Evolutionary conservation across 2,888 invertebrate species (phyloP).

Genomic region (Mongoloraphidia duomilia): DNA sequence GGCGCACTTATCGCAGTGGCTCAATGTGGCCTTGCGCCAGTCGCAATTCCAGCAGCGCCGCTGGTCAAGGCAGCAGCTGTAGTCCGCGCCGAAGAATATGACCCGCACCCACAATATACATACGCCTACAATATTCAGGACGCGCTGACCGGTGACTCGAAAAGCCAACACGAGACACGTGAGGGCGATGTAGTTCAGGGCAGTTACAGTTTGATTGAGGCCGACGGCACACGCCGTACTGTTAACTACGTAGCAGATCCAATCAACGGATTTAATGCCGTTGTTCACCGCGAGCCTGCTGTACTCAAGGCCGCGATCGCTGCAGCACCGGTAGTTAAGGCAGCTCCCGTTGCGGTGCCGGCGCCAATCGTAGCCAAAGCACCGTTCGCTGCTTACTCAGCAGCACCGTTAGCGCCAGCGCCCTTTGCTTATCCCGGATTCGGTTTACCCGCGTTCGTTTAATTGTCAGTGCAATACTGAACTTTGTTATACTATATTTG

Average conservation of each 20-base stretch:
- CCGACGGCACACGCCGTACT: conserved; percentile 44
- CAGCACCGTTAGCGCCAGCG: conserved; percentile 5
- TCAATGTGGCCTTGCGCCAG: conserved; percentile 16
- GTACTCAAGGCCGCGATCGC: conserved; percentile 32
- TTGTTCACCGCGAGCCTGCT: conserved; percentile 45
- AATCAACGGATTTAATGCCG: conserved; percentile 48
- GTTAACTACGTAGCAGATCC: conserved; percentile 52
- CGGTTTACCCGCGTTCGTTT: conserved; percentile 2
- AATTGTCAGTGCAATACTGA: too few relatives aligned
- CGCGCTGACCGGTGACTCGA: conserved; percentile 43
- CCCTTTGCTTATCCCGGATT: conserved; percentile 11
- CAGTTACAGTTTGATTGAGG: conserved; percentile 45
- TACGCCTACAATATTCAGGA: conserved; percentile 56
- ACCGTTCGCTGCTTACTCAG: conserved; percentile 8
- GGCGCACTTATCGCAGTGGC: too few relatives aligned
- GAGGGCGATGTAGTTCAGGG: conserved; percentile 51
- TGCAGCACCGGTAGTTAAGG: conserved; percentile 22
- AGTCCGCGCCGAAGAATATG: conserved; percentile 38
- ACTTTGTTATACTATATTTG: too few relatives aligned
- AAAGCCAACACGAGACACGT: conserved; percentile 36
- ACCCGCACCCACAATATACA: conserved; percentile 49
- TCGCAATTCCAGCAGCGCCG: conserved; percentile 21
- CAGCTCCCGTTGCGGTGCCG: conserved; percentile 10
- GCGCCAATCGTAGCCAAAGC: conserved; percentile 12
- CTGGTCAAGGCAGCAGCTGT: conserved; percentile 26